Evolutionary conservation across 2,113 vertebrate genomes (phyloP), one percentile per base, ranked within the genome.

Genomic region (Hylia prasina): DNA sequence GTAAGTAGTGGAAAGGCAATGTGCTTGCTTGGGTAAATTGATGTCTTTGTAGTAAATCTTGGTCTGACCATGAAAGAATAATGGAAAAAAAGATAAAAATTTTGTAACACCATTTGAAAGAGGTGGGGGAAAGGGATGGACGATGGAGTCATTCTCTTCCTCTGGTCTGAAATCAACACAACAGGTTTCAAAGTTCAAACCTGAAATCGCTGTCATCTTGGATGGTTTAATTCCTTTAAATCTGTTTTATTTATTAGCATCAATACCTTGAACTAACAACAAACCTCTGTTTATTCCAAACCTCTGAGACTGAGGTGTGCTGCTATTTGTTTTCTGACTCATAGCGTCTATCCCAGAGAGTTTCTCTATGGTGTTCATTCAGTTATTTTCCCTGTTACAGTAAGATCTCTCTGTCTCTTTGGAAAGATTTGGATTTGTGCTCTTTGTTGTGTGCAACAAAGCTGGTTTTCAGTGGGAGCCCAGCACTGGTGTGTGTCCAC

Each of bases 401-500:
- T 17, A 45, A 22, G 25, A 35, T 35, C 33, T 57, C 35, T 77
- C 18, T 51, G 50, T 17, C 15, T 51, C 50, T 51, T 86, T 86
- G 44, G 57, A 82, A 79, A 57, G 8, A 8, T 70, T 35, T 82
- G 6, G 3, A 39, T 45, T 82, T 64, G 10, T 28, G 15, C 47
- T n/a, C 68, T 10, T 7, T 39, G 2, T n/a, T 60, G 24, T 1
- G 2, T 56, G 27, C 72, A 58, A 25, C 19, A 77, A 24, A 35
- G 7, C 10, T 30, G 25, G 27, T 11, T 79, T 76, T 54, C 30
- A 13, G 7, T 42, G 45, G 7, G 11, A 60, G 7, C 22, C 44
- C 44, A 63, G 28, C 20, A 85, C 15, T 48, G 42, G 15, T 0
- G 0, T 20, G 1, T n/a, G 6, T 57, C 14, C 2, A 0, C 12